A percentile compares a stretch with the other conserved stretches of the same genome.
Evolutionary conservation across 2,888 invertebrate species (phyloP).

Genomic region (Elegia similella): DNA sequence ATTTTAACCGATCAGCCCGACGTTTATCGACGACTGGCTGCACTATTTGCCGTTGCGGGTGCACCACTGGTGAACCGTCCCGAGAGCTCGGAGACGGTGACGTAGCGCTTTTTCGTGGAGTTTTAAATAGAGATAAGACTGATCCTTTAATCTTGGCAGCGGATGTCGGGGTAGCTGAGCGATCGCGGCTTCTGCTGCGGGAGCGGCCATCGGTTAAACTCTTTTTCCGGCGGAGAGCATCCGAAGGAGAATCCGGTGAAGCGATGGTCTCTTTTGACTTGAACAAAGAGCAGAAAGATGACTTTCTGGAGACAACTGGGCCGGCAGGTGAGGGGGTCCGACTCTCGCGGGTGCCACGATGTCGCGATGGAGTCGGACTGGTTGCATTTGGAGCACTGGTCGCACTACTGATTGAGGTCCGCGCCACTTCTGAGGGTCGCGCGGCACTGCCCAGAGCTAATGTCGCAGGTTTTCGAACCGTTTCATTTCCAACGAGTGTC

Average conservation of each 20-base stretch:
- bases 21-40: conserved; percentile 41
- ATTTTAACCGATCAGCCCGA: conserved; percentile 64
- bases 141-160: conserved; percentile 83
- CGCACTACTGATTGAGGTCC: conserved; percentile 3
- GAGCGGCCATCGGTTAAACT: conserved; percentile 76
- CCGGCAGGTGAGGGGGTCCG: conserved; percentile 86
- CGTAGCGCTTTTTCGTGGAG: conserved; percentile 64
- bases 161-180: conserved; percentile 81
- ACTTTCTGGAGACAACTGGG: conserved; percentile 86
- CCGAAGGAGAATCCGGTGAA: conserved; percentile 84
- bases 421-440: conserved; percentile 59
- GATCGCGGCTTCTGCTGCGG: conserved; percentile 85
- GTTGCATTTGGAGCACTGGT: conserved; percentile 41
- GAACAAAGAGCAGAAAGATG: conserved; percentile 91
- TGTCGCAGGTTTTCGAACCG: conserved; percentile 79
- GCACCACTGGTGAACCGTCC: conserved; percentile 56
- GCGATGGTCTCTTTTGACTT: conserved; percentile 86
- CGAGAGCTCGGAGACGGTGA: conserved; percentile 63
- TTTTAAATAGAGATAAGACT: conserved; percentile 85
- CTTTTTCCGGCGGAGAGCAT: conserved; percentile 63
- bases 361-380: conserved; percentile 67
- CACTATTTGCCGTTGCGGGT: conserved; percentile 40
- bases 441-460: conserved; percentile 35
- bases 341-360: conserved; percentile 41
- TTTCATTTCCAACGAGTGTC: conserved; percentile 71